Evolutionary conservation across 2,797 vertebrate species (phyloP), one percentile per base, ranked within the genome.

Genomic region (Leptatherina wallacei): DNA sequence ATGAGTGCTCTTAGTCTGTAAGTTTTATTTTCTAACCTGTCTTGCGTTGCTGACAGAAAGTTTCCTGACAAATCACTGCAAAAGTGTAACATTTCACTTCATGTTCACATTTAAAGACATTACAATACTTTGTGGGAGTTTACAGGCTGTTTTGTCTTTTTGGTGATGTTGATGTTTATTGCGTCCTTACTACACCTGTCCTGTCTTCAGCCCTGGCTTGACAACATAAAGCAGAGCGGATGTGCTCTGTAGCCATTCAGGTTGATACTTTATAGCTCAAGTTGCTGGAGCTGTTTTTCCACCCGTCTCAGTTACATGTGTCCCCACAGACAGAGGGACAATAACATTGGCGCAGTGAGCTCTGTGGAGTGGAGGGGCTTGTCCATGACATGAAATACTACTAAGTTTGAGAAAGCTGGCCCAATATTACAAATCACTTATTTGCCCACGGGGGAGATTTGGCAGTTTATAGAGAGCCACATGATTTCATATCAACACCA

Each of bases 281-380:
- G 65, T 83, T 80, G 81, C 78, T 79, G 77, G 61, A 78, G 84
- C 69, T 78, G 81, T 56, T 80, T 87, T 83, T 91, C 85, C 89
- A 87, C 86, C 88, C 86, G 77, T 89, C 89, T 91, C 89, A 85
- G 77, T 92, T 91, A 91, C 88, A 88, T 71, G 72, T 81, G 84
- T 73, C 64, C 65, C 76, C 36, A 27, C 76, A 83, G 77, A 77
- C 73, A 65, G 73, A 54, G 66, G 73, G 64, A 84, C 80, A 88
- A 89, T 73, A 86, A 79, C n/a, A 71, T 40, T 76, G 78, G 77
- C 18, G 49, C 81, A 71, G 68, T 65, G 73, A 69, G 66, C 59
- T 71, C 63, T 54, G 54, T 58, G 66, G 51, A 84, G 61, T 58
- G 64, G 44, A 84, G 64, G 68, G 77, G 75, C 61, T 84, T 56